These are phyloP conservation scores for Phortica okadai DNA, from an alignment of 2,888 invertebrate genomes.

Conservation along the genomic window DNA sequence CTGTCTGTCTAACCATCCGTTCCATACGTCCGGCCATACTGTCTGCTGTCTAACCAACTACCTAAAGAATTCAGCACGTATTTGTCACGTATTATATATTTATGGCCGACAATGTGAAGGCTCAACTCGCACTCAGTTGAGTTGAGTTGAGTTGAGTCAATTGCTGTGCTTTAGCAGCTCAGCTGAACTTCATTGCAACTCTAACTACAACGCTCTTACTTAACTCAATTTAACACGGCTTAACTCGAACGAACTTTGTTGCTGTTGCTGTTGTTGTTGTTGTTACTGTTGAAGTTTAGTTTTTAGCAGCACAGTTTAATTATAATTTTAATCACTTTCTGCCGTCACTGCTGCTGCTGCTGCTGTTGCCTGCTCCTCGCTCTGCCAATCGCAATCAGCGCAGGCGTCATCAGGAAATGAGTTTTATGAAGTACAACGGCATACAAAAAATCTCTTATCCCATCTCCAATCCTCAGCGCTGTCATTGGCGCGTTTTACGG, in stretches of 20 bases:
- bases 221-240: slow-evolving; percentile 7
- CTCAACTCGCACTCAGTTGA: neutral
- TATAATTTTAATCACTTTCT: slow-evolving; percentile 67
- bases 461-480: neutral
- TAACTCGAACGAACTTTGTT: slow-evolving; percentile 25
- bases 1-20: neutral
- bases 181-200: neutral
- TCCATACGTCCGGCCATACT: neutral
- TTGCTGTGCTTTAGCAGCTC: neutral
- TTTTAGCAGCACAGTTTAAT: slow-evolving; percentile 65
- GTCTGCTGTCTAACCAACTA: neutral
- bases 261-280: slow-evolving; percentile 28
- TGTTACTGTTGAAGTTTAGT: slow-evolving; percentile 28
- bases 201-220: neutral
- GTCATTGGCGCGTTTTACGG: neutral
- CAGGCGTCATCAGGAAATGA: slow-evolving; percentile 60
- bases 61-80: slow-evolving; percentile 69
- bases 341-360: neutral
- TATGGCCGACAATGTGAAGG: slow-evolving; percentile 68
- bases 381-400: slow-evolving; percentile 38
- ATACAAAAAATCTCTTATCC: slow-evolving; percentile 60
- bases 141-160: neutral
- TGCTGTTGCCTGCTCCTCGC: slow-evolving; percentile 42
- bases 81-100: slow-evolving; percentile 70
- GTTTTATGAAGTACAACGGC: slow-evolving; percentile 63